Base-by-base conservation (phyloP, 2,113 vertebrate genomes). In the Corydoras maculifer region DNA sequence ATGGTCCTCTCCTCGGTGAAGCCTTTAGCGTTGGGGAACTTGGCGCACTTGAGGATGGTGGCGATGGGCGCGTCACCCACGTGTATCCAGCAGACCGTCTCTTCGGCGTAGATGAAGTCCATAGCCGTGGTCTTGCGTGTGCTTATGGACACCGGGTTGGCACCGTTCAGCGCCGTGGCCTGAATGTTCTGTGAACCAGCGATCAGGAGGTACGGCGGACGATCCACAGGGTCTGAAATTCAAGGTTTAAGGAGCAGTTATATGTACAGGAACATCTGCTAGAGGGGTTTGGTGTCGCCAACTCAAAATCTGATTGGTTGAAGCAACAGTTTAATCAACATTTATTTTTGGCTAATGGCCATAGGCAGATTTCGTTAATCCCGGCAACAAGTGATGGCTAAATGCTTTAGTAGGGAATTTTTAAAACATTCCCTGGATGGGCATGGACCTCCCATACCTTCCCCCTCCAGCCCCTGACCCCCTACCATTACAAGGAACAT, bases 121-220 rank as follows among this genome's bases (percentile, higher is more conserved):
- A 99, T 98, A 65, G 96, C 96, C 0, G 94, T 97, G 55, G 94
- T 95, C 87, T 96, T 96, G 83, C 94, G 93, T 25, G 94, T 96
- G 3, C 88, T 83, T 32, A 94, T 92, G 73, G 93, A 91, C 8
- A 89, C 89, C 77, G 97, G 90, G 78, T 91, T 89, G 74, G 87
- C 87, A 3, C 95, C 93, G 0, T 87, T 94, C 80, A 98, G 87
- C 67, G 91, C 91, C 0, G 94, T 98, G 79, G 94, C 95, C 81
- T 96, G 88, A 83, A 98, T 96, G 85, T 94, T 94, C 80, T 98
- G 93, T 8, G 96, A 97, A 86, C 97, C 98, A 79, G 95, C 94
- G 0, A 99, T 97, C 76, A 99, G 78, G 70, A 99, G 90, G 82
- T 95, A 90, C 0, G 96, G 92, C 0, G 91, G 92, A 30, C 94